Conservation (phyloP, 1,140 invertebrate genomes). For the Cotesia typhae region DNA sequence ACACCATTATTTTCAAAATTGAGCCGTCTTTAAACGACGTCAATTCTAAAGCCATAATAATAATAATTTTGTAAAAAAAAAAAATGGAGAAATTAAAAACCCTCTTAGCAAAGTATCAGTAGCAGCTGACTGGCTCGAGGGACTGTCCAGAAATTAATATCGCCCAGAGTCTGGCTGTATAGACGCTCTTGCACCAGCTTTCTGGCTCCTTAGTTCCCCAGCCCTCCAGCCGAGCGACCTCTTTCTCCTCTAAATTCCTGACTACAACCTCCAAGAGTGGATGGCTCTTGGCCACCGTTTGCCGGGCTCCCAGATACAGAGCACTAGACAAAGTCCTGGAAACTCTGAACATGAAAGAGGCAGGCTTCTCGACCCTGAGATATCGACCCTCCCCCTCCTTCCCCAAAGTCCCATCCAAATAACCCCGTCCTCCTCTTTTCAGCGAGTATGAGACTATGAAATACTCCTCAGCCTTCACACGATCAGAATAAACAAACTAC, state of each 20-base stretch:
- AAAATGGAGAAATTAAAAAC: too few species aligned
- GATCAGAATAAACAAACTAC: not conserved
- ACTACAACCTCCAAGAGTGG: conserved; percentile 24
- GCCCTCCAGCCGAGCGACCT: conserved; percentile 12
- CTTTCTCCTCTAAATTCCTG: not conserved
- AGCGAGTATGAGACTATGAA: too few species aligned
- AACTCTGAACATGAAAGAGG: conserved; percentile 37
- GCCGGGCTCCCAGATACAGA: not conserved
- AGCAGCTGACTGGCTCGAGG: conserved; percentile 1
- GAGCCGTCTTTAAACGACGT: too few species aligned
- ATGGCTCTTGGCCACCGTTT: conserved; percentile 34
- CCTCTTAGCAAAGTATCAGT: not conserved
- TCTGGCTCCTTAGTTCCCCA: conserved; percentile 25
- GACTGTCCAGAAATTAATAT: conserved; percentile 39
- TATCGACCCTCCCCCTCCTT: conserved; percentile 6
- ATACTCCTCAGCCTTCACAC: too few species aligned
- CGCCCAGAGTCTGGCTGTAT: conserved; percentile 26
- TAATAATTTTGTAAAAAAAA: too few species aligned
- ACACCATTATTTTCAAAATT: too few species aligned
- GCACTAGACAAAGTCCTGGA: conserved; percentile 37
- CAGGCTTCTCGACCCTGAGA: conserved; percentile 13
- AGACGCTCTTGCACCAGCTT: conserved; percentile 18
- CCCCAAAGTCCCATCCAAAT: not conserved
- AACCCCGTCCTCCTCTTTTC: too few species aligned
- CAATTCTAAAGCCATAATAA: too few species aligned